Evolutionary conservation across 53 echinoderm and acorn worm genomes (phyloP), one percentile per base, ranked within the genome.

Genomic region (Stichopus horrens): DNA sequence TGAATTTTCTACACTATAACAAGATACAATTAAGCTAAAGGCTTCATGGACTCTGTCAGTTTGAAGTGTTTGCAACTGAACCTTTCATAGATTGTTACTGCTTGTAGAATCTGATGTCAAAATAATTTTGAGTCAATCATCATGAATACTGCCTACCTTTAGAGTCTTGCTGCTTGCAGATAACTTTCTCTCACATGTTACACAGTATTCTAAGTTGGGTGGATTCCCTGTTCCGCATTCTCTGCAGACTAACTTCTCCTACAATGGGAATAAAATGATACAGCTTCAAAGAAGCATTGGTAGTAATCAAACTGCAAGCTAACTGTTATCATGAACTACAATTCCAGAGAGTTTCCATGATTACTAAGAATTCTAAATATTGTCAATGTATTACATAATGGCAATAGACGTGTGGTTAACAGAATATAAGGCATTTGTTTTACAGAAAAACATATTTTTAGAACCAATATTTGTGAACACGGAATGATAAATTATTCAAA

Each of bases 151-250:
- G 5, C 90, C 58, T 88, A 96, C 96, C 92, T 89, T 96, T 19
- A 96, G 92, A 54, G 92, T 93, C 82, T 80, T 92, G 79, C 88
- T 93, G 54, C 81, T 84, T 74, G 93, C 96, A 54, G 93, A 90
- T 83, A 96, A 88, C 79, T 90, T 92, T 54, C 90, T 89, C 79
- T 95, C 98, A 94, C 98, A 97, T 23, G 98, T 97, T 52, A 95
- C 98, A 89, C 98, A 97, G 88, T 97, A 97, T 73, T 94, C 93
- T 90, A 97, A 91, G 86, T 95, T 97, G 21, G 90, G 89, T 9
- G 95, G 98, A 85, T 95, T 97, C 5, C 94, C 98, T 10, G 95
- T 95, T 11, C 95, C 95, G 86, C 98, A 97, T 79, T 95, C 95
- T 74, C 90, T 90, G 68, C 98, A 97, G 14, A 96, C 86, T 18